Conservation (phyloP, 2,888 invertebrate genomes). For the Drosophila kanekoi region DNA sequence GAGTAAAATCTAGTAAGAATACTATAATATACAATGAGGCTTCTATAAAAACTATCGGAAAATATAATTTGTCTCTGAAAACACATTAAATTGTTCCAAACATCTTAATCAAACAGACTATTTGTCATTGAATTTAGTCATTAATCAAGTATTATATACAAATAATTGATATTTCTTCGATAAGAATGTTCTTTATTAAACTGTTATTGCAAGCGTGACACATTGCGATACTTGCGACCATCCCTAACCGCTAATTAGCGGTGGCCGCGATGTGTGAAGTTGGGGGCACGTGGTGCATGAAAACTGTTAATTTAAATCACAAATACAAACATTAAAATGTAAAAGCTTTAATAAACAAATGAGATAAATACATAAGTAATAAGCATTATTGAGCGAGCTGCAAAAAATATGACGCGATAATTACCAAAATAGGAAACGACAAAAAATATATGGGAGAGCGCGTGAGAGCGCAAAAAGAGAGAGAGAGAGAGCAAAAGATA, state of each 20-base stretch:
- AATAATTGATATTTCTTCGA: no score
- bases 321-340: constrained; percentile 48
- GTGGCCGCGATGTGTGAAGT: not conserved
- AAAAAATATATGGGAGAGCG: constrained; percentile 8
- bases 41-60: no score
- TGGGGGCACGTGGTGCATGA: constrained; percentile 52
- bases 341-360: constrained; percentile 49
- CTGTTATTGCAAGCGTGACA: not conserved
- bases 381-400: constrained; percentile 28
- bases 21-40: no score
- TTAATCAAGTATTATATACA: no score
- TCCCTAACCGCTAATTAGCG: constrained; percentile 39
- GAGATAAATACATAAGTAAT: constrained; percentile 56
- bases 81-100: no score
- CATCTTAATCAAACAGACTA: no score
- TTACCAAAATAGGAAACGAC: constrained; percentile 68
- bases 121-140: no score
- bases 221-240: constrained; percentile 6
- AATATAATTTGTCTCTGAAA: no score
- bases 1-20: no score
- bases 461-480: constrained; percentile 8
- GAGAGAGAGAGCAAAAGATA: constrained; percentile 27
- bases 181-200: not conserved
- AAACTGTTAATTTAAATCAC: constrained; percentile 55
- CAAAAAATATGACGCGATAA: constrained; percentile 62